Base-by-base conservation (phyloP, 2,797 vertebrate genomes). In the Atherinosoma microstoma region DNA sequence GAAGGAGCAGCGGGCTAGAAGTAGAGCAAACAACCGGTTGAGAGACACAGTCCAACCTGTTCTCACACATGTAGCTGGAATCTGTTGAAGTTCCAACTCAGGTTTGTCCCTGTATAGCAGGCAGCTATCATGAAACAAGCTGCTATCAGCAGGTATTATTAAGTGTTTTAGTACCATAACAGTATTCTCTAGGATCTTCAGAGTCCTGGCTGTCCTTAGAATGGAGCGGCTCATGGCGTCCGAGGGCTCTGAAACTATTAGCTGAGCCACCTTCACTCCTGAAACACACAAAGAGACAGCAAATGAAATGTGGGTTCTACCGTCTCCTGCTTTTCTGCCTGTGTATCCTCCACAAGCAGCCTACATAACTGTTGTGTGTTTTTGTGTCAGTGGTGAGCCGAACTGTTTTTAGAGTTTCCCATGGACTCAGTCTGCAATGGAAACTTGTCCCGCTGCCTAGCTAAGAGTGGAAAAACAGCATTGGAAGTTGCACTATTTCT, bases 111-210 rank as follows among this genome's bases (percentile, higher is more conserved):
- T 6, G 9, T 6, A 22, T n/a, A 53, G 22, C 11, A 24, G 10
- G 10, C 3, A 12, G 22, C 7, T n/a, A 3, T 47, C 27, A 56
- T 30, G 4, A 30, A 29, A 7, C 27, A 27, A 56, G 53, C 12
- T 54, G 51, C 24, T 4, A 29, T 27, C 24, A 24, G 24, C 11
- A 29, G 22, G 24, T 13, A 2, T 30, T 15, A 27, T 54, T 10
- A 30, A 27, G 15, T 56, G 53, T 49, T 53, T 53, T 12, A 53
- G 85, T 75, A 97, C 95, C 95, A 60, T 92, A 86, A 73, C 2
- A 40, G 62, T 94, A 96, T 62, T 94, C 93, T 76, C 82, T 56
- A 0, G 81, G 88, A 82, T 93, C 86, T 76, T 96, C 94, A 15
- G 89, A 89, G 79, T 90, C 89, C 57, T 24, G 77, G 58, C 0